These are phyloP conservation scores for Nemotelus nigrinus DNA, from an alignment of 2,888 invertebrate genomes.

Conservation along the genomic window DNA sequence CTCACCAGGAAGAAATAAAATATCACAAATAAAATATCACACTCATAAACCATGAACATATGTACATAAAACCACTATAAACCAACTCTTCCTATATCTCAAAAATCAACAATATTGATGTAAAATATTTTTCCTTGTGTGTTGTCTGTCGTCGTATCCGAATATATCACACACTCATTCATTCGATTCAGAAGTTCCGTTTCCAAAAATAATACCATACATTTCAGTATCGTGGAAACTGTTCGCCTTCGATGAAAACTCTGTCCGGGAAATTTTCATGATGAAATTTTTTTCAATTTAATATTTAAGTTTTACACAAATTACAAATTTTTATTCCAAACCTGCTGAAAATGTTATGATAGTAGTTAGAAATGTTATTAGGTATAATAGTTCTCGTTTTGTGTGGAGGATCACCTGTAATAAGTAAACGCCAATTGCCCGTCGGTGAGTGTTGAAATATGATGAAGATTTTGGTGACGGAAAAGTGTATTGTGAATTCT, in stretches of 20 bases:
- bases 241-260: not conserved
- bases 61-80: too few relatives aligned
- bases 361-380: not conserved
- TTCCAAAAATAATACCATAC: conserved; percentile 4
- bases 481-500: not conserved
- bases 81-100: not conserved
- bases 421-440: conserved; percentile 21
- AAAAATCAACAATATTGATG: not conserved
- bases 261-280: too few relatives aligned
- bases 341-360: not conserved
- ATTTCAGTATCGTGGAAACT: conserved; percentile 19
- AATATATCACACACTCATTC: conserved; percentile 14
- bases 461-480: not conserved
- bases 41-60: too few relatives aligned
- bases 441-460: conserved; percentile 29
- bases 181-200: not conserved
- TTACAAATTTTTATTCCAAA: too few relatives aligned
- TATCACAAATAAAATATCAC: too few relatives aligned
- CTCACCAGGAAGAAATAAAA: too few relatives aligned
- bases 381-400: not conserved
- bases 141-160: not conserved
- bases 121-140: not conserved
- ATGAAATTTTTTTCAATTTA: too few relatives aligned
- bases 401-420: not conserved
- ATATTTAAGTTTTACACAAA: too few relatives aligned